These are phyloP conservation scores for Intellagama lesueurii DNA, from an alignment of 2,797 vertebrate genomes.

Conservation along the genomic window DNA sequence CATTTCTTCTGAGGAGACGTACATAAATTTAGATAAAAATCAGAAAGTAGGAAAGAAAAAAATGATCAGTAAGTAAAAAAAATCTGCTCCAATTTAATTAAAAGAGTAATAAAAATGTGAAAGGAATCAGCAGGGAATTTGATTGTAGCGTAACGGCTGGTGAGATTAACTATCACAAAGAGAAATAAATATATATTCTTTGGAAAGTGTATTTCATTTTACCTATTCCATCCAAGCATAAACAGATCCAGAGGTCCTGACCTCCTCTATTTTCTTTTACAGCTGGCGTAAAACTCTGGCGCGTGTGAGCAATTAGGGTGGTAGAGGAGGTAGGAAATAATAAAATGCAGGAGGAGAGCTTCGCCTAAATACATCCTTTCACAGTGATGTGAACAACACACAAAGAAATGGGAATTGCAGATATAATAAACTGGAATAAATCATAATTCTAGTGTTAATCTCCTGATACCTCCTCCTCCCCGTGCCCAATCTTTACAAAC, in stretches of 20 bases:
- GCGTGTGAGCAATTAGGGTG: conserved; percentile 53
- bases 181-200: conserved; percentile 46
- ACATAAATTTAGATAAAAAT: conserved; percentile 3
- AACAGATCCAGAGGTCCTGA: conserved; percentile 56
- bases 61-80: conserved; percentile 37
- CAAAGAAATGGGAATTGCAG: conserved; percentile 48
- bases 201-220: conserved; percentile 49
- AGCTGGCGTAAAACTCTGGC: conserved; percentile 54
- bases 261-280: conserved; percentile 58
- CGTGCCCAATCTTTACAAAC: neutral
- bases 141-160: conserved; percentile 30
- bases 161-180: conserved; percentile 57
- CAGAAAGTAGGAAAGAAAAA: neutral
- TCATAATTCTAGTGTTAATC: conserved; percentile 16
- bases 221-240: conserved; percentile 44
- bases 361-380: conserved; percentile 48
- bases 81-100: conserved; percentile 3
- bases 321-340: conserved; percentile 49
- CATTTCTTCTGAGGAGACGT: neutral
- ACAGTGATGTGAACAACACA: conserved; percentile 37
- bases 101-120: conserved; percentile 29
- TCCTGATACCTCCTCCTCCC: conserved; percentile 22
- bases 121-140: conserved; percentile 34
- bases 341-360: conserved; percentile 55
- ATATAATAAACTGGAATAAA: conserved; percentile 28